phyloP scores from a whole-genome alignment of 2,113 vertebrate genomes.

The Oryzias woworae region DNA sequence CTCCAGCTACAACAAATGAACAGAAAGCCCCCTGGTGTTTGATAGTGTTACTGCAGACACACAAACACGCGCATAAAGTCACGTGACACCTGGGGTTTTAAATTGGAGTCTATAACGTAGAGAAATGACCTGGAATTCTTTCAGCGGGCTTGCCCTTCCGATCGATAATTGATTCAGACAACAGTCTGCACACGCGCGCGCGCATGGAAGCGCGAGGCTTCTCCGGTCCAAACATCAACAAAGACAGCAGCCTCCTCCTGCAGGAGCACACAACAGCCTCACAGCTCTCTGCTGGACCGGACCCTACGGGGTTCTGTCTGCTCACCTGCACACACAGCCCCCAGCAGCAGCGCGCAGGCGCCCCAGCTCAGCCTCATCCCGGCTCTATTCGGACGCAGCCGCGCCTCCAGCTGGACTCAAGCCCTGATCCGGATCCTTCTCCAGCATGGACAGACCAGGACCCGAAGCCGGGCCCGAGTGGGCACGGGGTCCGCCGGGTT shows the following conservation, averaged over 20 bases:
- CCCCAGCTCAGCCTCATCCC: constrained; percentile 80
- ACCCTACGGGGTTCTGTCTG: no score
- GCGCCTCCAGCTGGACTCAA: constrained; percentile 6
- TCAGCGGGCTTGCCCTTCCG: not conserved
- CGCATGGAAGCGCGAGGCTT: not conserved
- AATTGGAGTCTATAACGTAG: no score
- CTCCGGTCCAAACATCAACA: no score
- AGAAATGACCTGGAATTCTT: not conserved
- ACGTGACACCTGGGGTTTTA: no score
- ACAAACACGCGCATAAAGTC: no score
- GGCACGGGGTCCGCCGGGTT: constrained; percentile 8
- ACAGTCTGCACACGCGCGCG: constrained; percentile 10
- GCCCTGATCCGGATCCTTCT: constrained; percentile 21
- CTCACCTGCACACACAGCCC: constrained; percentile 86
- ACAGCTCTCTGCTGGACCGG: no score
- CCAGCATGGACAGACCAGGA: constrained; percentile 29
- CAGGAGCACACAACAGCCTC: no score
- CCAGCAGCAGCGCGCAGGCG: constrained; percentile 82
- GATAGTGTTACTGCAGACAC: no score
- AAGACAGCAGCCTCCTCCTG: no score
- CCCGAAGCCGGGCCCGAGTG: constrained; percentile 19
- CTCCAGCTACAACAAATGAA: no score
- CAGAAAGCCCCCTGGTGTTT: no score
- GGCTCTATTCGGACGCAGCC: constrained; percentile 5
- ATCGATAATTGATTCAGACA: constrained; percentile 44